Conservation (phyloP, 2,797 vertebrate species). For the Malacoraja senta region DNA sequence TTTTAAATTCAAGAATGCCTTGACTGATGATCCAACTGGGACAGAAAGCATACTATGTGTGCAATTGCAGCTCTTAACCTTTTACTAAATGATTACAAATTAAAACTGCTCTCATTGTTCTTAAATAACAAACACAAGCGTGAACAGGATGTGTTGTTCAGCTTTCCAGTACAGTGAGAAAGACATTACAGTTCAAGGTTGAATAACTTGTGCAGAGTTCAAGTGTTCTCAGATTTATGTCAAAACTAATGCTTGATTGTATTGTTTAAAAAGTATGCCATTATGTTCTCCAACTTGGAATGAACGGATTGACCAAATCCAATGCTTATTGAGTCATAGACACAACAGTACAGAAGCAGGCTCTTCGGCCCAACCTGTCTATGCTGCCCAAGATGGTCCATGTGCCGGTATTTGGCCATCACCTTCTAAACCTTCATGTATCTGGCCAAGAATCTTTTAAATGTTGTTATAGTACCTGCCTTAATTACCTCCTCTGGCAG, state of each 20-base stretch:
- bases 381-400: too few species aligned
- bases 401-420: too few species aligned
- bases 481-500: too few species aligned
- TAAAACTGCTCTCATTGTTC: slow-evolving; percentile 2
- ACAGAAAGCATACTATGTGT: not conserved
- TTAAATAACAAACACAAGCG: not conserved
- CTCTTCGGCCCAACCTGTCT: too few species aligned
- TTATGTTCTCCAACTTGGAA: not conserved
- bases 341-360: too few species aligned
- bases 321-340: not conserved
- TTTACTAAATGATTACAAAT: slow-evolving; percentile 8
- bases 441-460: too few species aligned
- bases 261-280: not conserved
- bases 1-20: not conserved
- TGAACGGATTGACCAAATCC: not conserved
- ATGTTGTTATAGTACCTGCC: too few species aligned
- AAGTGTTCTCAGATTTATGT: not conserved
- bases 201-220: not conserved
- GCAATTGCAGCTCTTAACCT: not conserved
- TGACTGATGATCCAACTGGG: not conserved
- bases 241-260: not conserved
- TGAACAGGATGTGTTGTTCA: slow-evolving; percentile 31
- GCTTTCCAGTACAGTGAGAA: not conserved
- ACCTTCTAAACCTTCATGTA: too few species aligned
- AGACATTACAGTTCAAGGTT: slow-evolving; percentile 7